Evolutionary conservation across 1,140 invertebrate genomes (phyloP).

Genomic region (Physella acuta): DNA sequence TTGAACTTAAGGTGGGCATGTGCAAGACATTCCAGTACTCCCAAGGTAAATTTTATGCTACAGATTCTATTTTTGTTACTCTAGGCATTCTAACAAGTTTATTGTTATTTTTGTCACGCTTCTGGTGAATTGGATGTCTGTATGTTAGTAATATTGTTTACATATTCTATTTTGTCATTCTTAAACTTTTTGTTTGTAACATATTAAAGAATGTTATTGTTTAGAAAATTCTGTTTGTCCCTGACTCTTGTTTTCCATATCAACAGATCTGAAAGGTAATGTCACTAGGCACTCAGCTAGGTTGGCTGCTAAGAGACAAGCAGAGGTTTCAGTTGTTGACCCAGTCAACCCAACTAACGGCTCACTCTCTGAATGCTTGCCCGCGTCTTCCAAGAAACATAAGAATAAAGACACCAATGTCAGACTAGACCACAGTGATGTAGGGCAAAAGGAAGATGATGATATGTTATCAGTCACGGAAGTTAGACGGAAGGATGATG

Average conservation of each 20-base stretch:
- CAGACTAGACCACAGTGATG: neutral
- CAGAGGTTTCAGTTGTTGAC: neutral
- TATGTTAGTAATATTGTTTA: neutral
- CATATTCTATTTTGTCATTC: neutral
- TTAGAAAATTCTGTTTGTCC: neutral
- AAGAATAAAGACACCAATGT: neutral
- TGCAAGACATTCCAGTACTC: conserved; percentile 35
- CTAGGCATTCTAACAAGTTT: too few species aligned
- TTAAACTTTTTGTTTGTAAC: neutral
- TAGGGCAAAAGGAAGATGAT: neutral
- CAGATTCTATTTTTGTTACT: too few species aligned
- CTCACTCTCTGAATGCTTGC: neutral
- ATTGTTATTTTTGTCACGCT: neutral
- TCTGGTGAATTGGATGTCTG: neutral
- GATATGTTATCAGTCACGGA: too few species aligned
- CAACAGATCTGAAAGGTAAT: too few species aligned
- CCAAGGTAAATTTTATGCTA: conserved; percentile 28
- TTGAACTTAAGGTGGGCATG: conserved; percentile 34
- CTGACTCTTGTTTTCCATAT: too few species aligned
- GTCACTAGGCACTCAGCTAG: conserved; percentile 7
- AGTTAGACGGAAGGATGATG: too few species aligned
- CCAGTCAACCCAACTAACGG: neutral
- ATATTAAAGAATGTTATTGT: neutral
- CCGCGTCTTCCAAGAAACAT: neutral
- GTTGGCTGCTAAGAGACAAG: conserved; percentile 10